Base-by-base conservation (phyloP, 2,113 vertebrate genomes). In the Neofelis nebulosa region DNA sequence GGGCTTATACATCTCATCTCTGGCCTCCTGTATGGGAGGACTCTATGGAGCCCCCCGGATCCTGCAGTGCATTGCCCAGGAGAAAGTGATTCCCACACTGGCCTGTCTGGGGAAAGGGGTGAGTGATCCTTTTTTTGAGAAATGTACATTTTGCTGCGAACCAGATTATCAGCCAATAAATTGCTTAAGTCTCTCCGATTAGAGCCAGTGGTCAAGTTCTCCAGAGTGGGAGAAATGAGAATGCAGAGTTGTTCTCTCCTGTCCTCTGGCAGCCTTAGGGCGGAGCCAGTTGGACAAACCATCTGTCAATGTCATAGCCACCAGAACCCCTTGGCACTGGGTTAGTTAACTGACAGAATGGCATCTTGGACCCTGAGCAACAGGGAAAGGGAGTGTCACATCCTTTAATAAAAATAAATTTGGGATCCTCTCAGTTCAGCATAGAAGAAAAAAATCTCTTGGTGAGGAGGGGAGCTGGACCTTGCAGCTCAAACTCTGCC, bases 1-100 rank as follows among this genome's bases (percentile, higher is more conserved):
- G 90, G 99, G 99, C 83, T 99, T 99, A 76, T 99, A 99, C 98
- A 99, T 99, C 99, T 99, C 99, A 0, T 99, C 99, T 65, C 98
- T 99, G 98, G 99, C 99, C 87, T 99, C 99, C 98, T 99, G 99
- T 97, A 99, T 99, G 99, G 99, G 99, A 36, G 99, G 99, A 88
- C 98, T 99, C 66, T 99, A 99, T 0, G 99, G 99, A 94, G 99
- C 99, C 69, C 99, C 99, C 98, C 99, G 99, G 98, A 99, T 99
- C 98, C 99, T 99, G 69, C 99, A 99, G 98, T 99, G 99, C 98
- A 99, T 99, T 0, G 99, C 99, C 69, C 99, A 99, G 93, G 99
- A 99, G 98, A 99, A 99, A 16, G 99, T 99, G 97, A 98, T 99
- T 91, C 99, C 99, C 0, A 97, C 96, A 18, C 98, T 99, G 0